Base-by-base conservation (phyloP, 2,888 invertebrate species). In the Rhimphoctona megacephalus region DNA sequence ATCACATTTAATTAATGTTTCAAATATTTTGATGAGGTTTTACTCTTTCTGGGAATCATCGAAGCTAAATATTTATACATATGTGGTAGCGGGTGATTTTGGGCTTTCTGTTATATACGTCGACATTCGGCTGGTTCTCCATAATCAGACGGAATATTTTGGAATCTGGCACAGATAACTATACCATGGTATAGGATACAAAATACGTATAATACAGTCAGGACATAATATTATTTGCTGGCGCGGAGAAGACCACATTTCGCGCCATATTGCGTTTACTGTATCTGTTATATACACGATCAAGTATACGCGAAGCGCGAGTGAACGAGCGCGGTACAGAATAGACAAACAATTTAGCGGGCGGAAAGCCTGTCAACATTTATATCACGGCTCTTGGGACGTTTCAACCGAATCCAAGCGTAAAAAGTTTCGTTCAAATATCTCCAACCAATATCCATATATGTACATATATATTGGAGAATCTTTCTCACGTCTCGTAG, bases 381-480 rank as follows among this genome's bases (percentile, higher is more conserved):
- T 90, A 87, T 90, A 90, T 91, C 90, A 90, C 89, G 83, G 87
- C 83, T 81, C 83, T 89, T 87, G 87, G 88, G 88, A 83, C 69
- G 67, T 54, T 64, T 72, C 33, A 36, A 72, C 54, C 72, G 85
- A 89, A 91, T 88, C 87, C 89, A 73, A 64, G 88, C 81, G 87
- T 87, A 89, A 90, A 89, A 91, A 91, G 88, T 91, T 92, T 80
- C 83, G 43, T 39, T 81, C 61, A 83, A 67, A 83, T 83, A 72
- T 85, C 57, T 43, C 67, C 67, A 49, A 33, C 30, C 39, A 43
- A 79, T 70, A 52, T 74, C 17, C 22, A 33, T 49, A 52, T 67
- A 79, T 57, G n/a, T 74, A 49, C 33, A 79, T 74, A 30, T 57
- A 70, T n/a, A 22, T 52, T 33, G 36, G 25, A 52, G 25, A 66